Evolutionary conservation across 2,797 vertebrate species (phyloP), one percentile per base, ranked within the genome.

Genomic region (Chloroceryle amazona): DNA sequence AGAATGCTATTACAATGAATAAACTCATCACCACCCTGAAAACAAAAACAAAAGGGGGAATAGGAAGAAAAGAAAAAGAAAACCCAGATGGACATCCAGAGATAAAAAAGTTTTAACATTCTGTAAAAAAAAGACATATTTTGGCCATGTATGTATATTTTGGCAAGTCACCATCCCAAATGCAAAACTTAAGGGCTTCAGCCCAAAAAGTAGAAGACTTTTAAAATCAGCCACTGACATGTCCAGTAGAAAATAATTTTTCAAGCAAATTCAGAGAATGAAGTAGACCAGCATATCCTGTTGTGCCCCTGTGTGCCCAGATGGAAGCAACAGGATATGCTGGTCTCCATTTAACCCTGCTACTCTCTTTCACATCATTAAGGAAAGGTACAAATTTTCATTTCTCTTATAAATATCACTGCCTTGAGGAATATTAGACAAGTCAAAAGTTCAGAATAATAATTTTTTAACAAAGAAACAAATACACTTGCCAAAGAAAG

Each of bases 11-110:
- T 86, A 86, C 33, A 78, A 74, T 25, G 74, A 73, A 78, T 82
- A 96, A 97, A 94, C 67, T 92, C 88, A 92, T 80, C 81, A 72
- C 61, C 73, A 72, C 63, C n/a, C 86, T 76, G 61, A 96, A 95
- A 93, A 89, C 55, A 94, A 94, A 92, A 90, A 89, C 42, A 68
- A 73, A 44, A 85, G 25, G 10, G 47, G 91, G 41, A 90, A 68
- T 2, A 86, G 25, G 51, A 93, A 86, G 22, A 84, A 85, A 81
- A 75, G 31, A 46, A 66, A 58, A 82, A 90, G 62, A 93, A 92
- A 95, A 92, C 10, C 14, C 74, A 89, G 82, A 94, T 74, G 47
- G 17, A 85, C 9, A 87, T 89, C 15, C 0, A 0, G 31, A 86
- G 15, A 85, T 35, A 76, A 93, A 86, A 37, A 84, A 10, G 21